Base-by-base conservation (phyloP, 2,113 vertebrate species). In the Rhabdornis inornatus region DNA sequence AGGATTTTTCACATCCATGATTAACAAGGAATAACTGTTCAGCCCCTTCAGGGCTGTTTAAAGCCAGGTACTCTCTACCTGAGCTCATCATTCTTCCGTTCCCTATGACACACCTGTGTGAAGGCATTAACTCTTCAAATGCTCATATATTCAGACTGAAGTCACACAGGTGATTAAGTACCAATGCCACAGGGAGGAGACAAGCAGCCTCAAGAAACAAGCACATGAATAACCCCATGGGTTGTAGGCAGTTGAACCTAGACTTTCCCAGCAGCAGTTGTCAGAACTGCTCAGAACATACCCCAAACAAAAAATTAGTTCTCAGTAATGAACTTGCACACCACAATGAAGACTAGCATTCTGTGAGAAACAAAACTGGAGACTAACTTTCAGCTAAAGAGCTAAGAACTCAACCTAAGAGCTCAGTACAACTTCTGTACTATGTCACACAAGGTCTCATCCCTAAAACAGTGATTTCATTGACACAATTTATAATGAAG, bases 31-130 rank as follows among this genome's bases (percentile, higher is more conserved):
- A n/a, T 84, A 93, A 94, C 79, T 16, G 50, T 37, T 69, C 59
- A 79, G 50, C 40, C 74, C 87, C 90, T 94, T 94, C 74, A 94
- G 95, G 94, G 84, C 85, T 95, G 78, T 85, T 95, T 59, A 72
- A 87, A 94, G 89, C 45, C 13, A 20, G 25, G 14, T 79, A 87
- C 61, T 96, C 89, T 87, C 22, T 40, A 69, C 49, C 70, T 89
- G 90, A 97, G 75, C 30, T 94, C 95, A 68, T 84, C 65, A 91
- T 40, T 96, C 64, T 69, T 42, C 53, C 0, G 0, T 15, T 52
- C 59, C 49, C 42, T 63, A 47, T 66, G 65, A 80, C 44, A 55
- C 49, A 52, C 35, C 85, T 61, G 53, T 13, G 7, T 18, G n/a
- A 57, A 70, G 47, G 8, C 23, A 72, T 71, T 45, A 79, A 59